Conservation (phyloP, 2,888 invertebrate genomes). For the Saturnia pavonia region DNA sequence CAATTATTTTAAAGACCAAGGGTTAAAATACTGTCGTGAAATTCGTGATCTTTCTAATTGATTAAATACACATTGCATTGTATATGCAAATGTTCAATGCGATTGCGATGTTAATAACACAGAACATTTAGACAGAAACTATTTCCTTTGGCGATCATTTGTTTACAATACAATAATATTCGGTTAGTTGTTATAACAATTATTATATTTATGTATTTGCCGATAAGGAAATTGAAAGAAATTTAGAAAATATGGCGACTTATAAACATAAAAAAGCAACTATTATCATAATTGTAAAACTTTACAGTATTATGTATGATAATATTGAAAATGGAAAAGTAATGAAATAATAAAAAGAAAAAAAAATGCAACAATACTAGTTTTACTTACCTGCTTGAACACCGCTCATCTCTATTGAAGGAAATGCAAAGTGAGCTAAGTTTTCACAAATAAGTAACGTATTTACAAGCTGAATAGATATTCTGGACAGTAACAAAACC, state of each 20-base stretch:
- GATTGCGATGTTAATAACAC: neutral
- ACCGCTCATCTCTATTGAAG: constrained; percentile 58
- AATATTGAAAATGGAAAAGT: neutral
- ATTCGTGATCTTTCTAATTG: neutral
- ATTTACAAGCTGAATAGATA: constrained; percentile 1
- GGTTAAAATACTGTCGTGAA: neutral
- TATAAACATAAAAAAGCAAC: neutral
- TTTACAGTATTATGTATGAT: neutral
- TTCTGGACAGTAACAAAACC: neutral
- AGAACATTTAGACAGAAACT: neutral
- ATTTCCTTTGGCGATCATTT: neutral
- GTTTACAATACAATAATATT: neutral
- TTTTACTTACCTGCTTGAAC: constrained; percentile 65
- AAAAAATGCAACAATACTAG: neutral
- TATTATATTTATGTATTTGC: neutral
- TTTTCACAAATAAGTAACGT: constrained; percentile 3
- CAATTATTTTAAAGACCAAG: no score
- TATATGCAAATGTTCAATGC: neutral
- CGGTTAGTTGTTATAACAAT: no score
- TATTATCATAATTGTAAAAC: neutral
- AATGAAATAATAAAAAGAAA: constrained; percentile 8
- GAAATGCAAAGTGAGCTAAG: neutral
- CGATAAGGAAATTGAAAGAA: neutral
- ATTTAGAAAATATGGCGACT: constrained; percentile 1
- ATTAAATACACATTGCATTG: neutral